These are phyloP conservation scores for Sceliomorpha sp. DNA, from an alignment of 2,888 invertebrate genomes.

Conservation along the genomic window DNA sequence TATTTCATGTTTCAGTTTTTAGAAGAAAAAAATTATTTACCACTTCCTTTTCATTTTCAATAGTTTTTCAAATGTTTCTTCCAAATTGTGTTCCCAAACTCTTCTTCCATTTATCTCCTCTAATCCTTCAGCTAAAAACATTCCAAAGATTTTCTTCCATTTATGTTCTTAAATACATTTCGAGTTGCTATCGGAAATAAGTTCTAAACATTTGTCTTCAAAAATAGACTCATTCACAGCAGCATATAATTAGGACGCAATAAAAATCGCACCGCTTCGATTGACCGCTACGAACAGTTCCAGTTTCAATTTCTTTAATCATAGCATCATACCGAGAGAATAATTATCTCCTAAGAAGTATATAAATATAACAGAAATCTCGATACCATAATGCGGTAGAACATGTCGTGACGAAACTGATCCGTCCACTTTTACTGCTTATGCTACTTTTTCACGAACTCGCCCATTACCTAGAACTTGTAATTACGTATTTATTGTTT, in stretches of 20 bases:
- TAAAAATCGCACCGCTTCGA: conserved; percentile 14
- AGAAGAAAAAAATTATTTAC: too few relatives aligned
- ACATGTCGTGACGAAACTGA: conserved; percentile 1
- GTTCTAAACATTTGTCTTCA: too few relatives aligned
- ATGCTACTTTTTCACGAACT: not conserved
- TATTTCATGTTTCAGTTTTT: too few relatives aligned
- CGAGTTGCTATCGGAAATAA: too few relatives aligned
- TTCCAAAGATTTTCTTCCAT: too few relatives aligned
- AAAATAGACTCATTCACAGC: conserved; percentile 2
- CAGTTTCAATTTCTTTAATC: conserved; percentile 18
- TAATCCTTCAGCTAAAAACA: too few relatives aligned
- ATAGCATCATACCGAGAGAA: conserved; percentile 12
- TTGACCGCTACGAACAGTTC: conserved; percentile 5
- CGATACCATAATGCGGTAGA: too few relatives aligned
- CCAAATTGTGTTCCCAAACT: too few relatives aligned
- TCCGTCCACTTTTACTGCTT: conserved; percentile 3
- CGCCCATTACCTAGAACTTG: not conserved
- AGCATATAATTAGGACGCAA: conserved; percentile 13
- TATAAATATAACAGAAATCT: conserved; percentile 3
- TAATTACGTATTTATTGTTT: not conserved
- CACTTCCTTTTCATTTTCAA: too few relatives aligned
- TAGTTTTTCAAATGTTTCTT: too few relatives aligned
- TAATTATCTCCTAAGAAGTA: conserved; percentile 9
- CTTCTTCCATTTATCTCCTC: too few relatives aligned
- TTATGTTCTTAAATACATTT: too few relatives aligned